Base-by-base conservation (phyloP, 1,140 invertebrate genomes). In the Drosophila melanica region DNA sequence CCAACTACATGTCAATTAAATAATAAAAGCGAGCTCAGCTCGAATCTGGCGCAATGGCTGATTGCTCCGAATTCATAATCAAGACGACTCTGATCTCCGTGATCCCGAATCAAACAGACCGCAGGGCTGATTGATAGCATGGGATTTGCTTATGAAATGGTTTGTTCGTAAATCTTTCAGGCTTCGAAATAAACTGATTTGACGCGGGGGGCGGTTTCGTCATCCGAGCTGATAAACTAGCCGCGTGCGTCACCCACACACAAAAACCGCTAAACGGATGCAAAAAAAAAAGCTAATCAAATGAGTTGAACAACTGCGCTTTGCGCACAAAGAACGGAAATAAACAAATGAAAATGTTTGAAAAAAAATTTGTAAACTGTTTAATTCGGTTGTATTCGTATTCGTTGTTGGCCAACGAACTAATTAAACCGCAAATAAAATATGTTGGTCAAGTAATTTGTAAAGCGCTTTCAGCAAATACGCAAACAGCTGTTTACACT, bases 401-500 rank as follows among this genome's bases (percentile, higher is more conserved):
- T 37, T 12, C 42, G 14, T 65, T 65, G 64, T 77, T 73, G 77
- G 63, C 60, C 60, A 85, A 80, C 68, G 71, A 71, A 87, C 82
- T 77, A 79, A 86, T 87, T 82, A 86, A 86, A 82, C 84, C 75
- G 75, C 82, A 87, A 75, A 79, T 76, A 75, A 79, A 86, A 79
- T 75, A 71, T 77, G 73, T 77, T 80, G 62, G 69, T 33, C 45
- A 50, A 55, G 63, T 75, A 70, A 75, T 80, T 84, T 74, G 60
- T 74, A 77, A 79, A 68, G 33, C 63, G 62, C 67, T 71, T 75
- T 62, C 23, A n/a, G 14, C 65, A 53, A 81, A 66, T 62, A 51
- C 50, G 37, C 64, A 66, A 79, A 72, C 64, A 80, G 74, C 63
- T 76, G 63, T 67, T 44, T 47, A 37, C 37, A 50, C 16, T 39